Evolutionary conservation across 1,140 invertebrate species (phyloP), one percentile per base, ranked within the genome.

Genomic region (Gerris buenoi): DNA sequence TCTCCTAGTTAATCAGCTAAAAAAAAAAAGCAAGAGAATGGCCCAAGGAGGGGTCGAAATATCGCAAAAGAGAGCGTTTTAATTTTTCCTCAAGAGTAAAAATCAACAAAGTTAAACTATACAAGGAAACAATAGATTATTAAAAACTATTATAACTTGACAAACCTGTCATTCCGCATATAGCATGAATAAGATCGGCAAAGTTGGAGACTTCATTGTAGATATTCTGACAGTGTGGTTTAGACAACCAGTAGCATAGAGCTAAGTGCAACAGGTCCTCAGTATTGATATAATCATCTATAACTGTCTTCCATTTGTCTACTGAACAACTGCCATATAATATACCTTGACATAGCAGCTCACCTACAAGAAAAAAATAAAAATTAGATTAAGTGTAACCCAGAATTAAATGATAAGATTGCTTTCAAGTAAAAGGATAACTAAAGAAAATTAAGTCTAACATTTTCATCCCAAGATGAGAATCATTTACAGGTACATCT

Each of bases 221-320:
- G 5, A 81, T 73, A 61, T 71, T 74, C 28, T 72, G 72, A n/a
- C 70, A 72, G 26, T 71, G 72, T 28, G 76, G 74, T 67, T 79
- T 80, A 65, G 83, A 80, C 67, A 85, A 81, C 82, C 88, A 85
- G 76, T 84, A 88, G 59, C 80, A 76, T 27, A 89, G 79, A n/a
- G 84, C 75, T 28, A 88, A 77, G 72, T 82, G 78, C 67, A 89
- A 81, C 18, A 89, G 75, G 68, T 83, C 81, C 65, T 77, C 76
- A 14, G 83, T 78, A 56, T 81, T 73, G 67, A 88, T 81, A 62
- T 77, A 74, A 73, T 83, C 83, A 46, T 77, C 73, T 68, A 77
- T 76, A 3, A 83, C 78, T 70, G 79, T 74, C 58, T 76, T 78
- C 77, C 84, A 80, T 68, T 77, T 77, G 25, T 75, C 74, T 63